Evolutionary conservation across 2,113 vertebrate species (phyloP).

Genomic region (Scartelaos histophorus): DNA sequence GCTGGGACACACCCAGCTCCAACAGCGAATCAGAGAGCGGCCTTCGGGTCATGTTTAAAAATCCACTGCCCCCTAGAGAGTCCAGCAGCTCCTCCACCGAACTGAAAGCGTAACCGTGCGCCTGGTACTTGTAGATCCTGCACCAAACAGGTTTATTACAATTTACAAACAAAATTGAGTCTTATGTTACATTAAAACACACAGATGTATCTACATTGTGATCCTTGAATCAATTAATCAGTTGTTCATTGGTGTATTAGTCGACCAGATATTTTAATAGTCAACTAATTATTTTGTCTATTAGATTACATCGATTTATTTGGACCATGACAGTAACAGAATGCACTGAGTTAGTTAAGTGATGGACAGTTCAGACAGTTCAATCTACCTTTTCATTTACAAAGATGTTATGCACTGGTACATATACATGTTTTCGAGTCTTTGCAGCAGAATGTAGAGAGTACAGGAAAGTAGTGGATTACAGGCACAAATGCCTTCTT

Average conservation of each 20-base stretch:
- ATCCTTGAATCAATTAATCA: no score
- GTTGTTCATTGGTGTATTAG: no score
- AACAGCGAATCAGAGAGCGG: constrained; percentile 90
- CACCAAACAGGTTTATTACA: not conserved
- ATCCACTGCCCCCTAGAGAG: constrained; percentile 88
- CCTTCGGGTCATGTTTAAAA: constrained; percentile 92
- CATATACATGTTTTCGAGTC: no score
- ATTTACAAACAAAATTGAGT: not conserved
- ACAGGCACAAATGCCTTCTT: not conserved
- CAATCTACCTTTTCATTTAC: no score
- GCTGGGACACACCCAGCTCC: constrained; percentile 92
- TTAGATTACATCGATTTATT: no score
- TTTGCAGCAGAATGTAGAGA: not conserved
- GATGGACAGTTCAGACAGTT: no score
- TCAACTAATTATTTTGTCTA: no score
- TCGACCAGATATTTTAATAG: no score
- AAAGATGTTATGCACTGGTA: no score
- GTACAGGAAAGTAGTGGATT: not conserved
- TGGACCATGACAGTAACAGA: no score
- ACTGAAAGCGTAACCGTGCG: constrained; percentile 92
- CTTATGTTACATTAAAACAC: not conserved
- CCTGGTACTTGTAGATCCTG: constrained; percentile 98
- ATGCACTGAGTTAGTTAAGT: no score
- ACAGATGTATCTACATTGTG: not conserved
- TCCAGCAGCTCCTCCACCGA: constrained; percentile 90